phyloP scores from a whole-genome alignment of 2,797 vertebrate genomes.

The Leuciscus waleckii region DNA sequence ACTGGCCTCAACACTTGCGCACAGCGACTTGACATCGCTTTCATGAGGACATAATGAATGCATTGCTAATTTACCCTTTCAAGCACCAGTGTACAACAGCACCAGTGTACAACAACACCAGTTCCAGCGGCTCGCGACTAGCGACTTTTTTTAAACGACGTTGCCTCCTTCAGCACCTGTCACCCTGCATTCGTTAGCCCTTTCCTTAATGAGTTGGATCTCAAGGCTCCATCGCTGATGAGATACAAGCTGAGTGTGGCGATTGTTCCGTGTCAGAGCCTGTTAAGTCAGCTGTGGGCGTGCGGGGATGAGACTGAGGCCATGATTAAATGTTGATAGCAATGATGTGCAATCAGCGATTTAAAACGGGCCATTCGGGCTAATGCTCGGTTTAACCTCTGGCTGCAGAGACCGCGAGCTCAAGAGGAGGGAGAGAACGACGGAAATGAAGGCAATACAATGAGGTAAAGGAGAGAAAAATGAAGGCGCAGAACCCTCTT shows the following conservation, averaged over 20 bases:
- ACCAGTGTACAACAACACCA: background rate
- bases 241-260: conserved; percentile 67
- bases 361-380: conserved; percentile 41
- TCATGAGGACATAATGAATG: conserved; percentile 36
- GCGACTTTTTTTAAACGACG: conserved; percentile 13
- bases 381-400: conserved; percentile 46
- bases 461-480: background rate
- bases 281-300: conserved; percentile 54
- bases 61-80: conserved; percentile 62
- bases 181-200: conserved; percentile 54
- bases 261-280: conserved; percentile 62
- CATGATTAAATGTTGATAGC: conserved; percentile 54
- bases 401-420: conserved; percentile 28
- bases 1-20: conserved; percentile 36
- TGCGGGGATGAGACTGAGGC: conserved; percentile 19
- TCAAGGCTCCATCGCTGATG: conserved; percentile 59
- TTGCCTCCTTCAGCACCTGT: conserved; percentile 48
- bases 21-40: conserved; percentile 34
- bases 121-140: conserved; percentile 8
- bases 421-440: background rate
- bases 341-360: conserved; percentile 52
- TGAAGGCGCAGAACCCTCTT: background rate
- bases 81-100: background rate
- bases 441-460: background rate
- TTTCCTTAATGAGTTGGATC: conserved; percentile 52